Evolutionary conservation across 2,888 invertebrate species (phyloP).

Genomic region (Mechanitis mazaeus): DNA sequence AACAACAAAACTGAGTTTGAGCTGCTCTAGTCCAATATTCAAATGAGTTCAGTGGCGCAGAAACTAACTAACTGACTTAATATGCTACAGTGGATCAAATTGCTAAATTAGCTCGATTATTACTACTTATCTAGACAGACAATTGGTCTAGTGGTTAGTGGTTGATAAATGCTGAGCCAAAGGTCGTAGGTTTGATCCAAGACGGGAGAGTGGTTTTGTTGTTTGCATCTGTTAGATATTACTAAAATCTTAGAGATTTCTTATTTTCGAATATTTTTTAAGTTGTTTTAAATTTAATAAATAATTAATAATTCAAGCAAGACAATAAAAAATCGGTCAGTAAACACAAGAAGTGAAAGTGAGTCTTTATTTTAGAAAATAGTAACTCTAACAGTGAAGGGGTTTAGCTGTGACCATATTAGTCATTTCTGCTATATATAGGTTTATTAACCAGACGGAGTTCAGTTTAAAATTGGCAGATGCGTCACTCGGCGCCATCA

Average conservation of each 20-base stretch:
- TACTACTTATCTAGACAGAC: too few relatives aligned
- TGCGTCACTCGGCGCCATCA: slow-evolving; percentile 56
- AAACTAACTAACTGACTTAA: slow-evolving; percentile 43
- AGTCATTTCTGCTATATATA: slow-evolving; percentile 58
- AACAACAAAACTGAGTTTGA: slow-evolving; percentile 44
- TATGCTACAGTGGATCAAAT: slow-evolving; percentile 21
- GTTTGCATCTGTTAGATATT: too few relatives aligned
- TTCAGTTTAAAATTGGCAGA: slow-evolving; percentile 49
- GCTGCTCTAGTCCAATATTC: slow-evolving; percentile 55
- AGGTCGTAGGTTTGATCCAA: too few relatives aligned
- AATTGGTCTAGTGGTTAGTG: too few relatives aligned
- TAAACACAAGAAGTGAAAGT: too few relatives aligned
- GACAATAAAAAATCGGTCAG: too few relatives aligned
- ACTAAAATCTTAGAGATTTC: too few relatives aligned
- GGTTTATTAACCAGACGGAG: slow-evolving; percentile 42
- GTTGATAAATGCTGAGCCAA: too few relatives aligned
- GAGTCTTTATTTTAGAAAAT: slow-evolving; percentile 8
- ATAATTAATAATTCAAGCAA: too few relatives aligned
- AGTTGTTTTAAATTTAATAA: too few relatives aligned
- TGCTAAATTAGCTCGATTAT: not conserved
- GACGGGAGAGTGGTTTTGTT: too few relatives aligned
- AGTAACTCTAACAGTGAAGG: not conserved
- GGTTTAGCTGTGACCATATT: slow-evolving; percentile 35
- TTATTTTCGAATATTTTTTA: too few relatives aligned
- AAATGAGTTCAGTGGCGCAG: slow-evolving; percentile 54